Evolutionary conservation across 2,113 vertebrate genomes (phyloP).

Genomic region (Neoarius graeffei): DNA sequence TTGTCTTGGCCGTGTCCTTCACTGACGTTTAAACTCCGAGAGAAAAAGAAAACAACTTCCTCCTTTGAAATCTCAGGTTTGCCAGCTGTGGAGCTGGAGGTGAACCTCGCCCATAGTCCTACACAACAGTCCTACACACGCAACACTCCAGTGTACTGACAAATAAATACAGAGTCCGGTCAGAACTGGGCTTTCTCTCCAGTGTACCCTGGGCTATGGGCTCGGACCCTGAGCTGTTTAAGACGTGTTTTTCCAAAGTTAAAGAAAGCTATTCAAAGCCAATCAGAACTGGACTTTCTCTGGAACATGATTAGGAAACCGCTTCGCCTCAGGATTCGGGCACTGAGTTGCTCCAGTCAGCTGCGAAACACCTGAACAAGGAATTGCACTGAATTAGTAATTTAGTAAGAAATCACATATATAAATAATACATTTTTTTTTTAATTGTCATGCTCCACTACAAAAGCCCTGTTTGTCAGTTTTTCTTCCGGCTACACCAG

Average conservation of each 20-base stretch:
- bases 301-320: not conserved
- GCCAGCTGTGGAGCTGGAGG: slow-evolving; percentile 25
- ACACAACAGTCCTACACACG: not conserved
- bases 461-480: not conserved
- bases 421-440: no score
- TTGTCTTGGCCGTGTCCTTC: not conserved
- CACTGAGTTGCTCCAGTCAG: not conserved
- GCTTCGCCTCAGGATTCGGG: not conserved
- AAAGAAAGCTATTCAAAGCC: not conserved
- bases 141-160: not conserved
- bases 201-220: not conserved
- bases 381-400: not conserved
- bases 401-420: not conserved
- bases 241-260: not conserved
- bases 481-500: not conserved
- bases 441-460: not conserved
- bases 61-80: slow-evolving; percentile 45
- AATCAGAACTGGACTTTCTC: not conserved
- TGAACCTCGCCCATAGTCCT: slow-evolving; percentile 49
- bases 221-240: no score
- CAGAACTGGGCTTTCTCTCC: not conserved
- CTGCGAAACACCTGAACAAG: not conserved
- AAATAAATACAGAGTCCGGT: not conserved
- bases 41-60: slow-evolving; percentile 40
- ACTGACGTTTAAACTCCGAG: not conserved